phyloP scores from a whole-genome alignment of 2,888 invertebrate genomes.

The Drosophila macrospina region DNA sequence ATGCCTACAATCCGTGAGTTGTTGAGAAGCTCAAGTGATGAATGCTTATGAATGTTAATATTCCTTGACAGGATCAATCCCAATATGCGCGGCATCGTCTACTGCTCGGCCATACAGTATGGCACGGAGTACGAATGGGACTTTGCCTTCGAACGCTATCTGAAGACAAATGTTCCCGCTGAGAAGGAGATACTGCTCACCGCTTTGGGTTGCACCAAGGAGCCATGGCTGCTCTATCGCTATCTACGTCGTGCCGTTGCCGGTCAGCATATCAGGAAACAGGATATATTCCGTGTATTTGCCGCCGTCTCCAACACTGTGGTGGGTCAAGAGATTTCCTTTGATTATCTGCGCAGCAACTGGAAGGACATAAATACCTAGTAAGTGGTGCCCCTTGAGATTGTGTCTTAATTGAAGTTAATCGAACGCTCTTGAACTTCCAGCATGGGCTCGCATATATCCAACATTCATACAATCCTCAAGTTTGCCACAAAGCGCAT shows the following conservation, averaged over 20 bases:
- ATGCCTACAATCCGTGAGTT: conserved; percentile 90
- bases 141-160: conserved; percentile 93
- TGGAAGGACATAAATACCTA: conserved; percentile 90
- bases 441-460: conserved; percentile 91
- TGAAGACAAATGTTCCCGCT: conserved; percentile 91
- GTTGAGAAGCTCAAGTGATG: no score
- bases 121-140: conserved; percentile 95
- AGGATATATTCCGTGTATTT: conserved; percentile 92
- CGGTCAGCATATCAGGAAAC: conserved; percentile 92
- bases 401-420: not conserved
- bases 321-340: conserved; percentile 93
- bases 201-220: conserved; percentile 92
- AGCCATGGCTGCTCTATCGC: conserved; percentile 90
- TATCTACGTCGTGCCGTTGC: conserved; percentile 91
- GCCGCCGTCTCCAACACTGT: conserved; percentile 91
- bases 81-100: conserved; percentile 92
- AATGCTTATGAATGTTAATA: not conserved
- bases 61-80: conserved; percentile 89
- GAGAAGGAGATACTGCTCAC: conserved; percentile 92
- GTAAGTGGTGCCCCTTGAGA: conserved; percentile 87
- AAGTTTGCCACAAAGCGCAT: conserved; percentile 90
- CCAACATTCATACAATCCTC: conserved; percentile 89
- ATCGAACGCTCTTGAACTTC: not conserved
- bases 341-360: conserved; percentile 91
- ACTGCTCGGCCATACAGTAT: conserved; percentile 93